Conservation (phyloP, 35 echinoderm and acorn worm species). For the Amphiura filiformis region DNA sequence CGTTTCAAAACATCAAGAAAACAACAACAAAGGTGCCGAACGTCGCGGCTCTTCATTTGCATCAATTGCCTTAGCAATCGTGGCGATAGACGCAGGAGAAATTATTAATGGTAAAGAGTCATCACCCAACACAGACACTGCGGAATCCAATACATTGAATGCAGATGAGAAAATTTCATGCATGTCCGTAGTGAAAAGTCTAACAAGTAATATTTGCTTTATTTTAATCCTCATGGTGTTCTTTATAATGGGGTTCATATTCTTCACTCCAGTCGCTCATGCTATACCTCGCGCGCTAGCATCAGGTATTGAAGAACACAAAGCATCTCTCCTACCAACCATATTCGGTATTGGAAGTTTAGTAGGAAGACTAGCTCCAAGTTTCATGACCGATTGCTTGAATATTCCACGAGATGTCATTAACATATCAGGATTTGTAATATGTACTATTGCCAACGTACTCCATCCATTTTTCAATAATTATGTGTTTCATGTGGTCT, state of each 20-base stretch:
- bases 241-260: background rate
- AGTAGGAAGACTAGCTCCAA: background rate
- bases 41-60: background rate
- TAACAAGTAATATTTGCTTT: background rate
- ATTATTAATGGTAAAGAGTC: too few relatives aligned
- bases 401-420: background rate
- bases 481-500: background rate
- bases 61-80: background rate
- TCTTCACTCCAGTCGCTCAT: background rate
- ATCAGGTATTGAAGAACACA: background rate
- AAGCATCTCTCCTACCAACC: background rate
- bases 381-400: background rate
- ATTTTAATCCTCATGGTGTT: background rate
- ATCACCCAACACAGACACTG: background rate
- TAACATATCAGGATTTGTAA: background rate
- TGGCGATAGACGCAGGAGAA: background rate
- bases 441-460: background rate
- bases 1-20: too few relatives aligned
- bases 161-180: background rate
- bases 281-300: background rate
- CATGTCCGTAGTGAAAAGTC: background rate
- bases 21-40: too few relatives aligned
- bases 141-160: too few relatives aligned
- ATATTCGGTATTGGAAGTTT: background rate
- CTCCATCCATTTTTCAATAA: background rate